Base-by-base conservation (phyloP, 2,797 vertebrate species). In the Acanthiza pusilla region DNA sequence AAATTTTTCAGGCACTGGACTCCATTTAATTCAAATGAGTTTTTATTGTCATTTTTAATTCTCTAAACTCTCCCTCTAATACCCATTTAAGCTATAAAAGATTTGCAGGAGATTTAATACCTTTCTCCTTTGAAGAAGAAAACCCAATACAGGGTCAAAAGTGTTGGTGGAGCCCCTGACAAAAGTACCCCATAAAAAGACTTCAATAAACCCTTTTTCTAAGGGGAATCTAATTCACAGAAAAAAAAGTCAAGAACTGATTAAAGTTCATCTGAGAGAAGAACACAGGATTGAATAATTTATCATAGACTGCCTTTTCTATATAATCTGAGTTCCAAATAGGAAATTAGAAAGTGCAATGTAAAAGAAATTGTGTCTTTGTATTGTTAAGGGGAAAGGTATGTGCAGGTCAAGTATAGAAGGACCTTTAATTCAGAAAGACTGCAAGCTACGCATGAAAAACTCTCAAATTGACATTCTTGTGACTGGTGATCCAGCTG, bases 391-490 rank as follows among this genome's bases (percentile, higher is more conserved):
- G 43, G 55, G 61, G 14, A 94, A 94, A 91, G 53, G 22, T 29
- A 83, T 70, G 75, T 25, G 7, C 5, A 50, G 82, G 86, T 94
- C 95, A 94, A 93, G 51, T 53, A 81, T 7, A 57, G 54, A 76
- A 93, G 19, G 45, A 92, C 51, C 48, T 90, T 90, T 80, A 88
- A 55, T 88, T 90, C 71, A 94, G 91, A 93, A 94, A 73, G 67
- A 62, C 77, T 87, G 67, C 62, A 95, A 81, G n/a, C 26, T 83
- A 53, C 48, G 12, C 55, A 89, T 85, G 71, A 94, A 85, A 92
- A 96, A 82, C 36, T 51, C 54, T 60, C 82, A 95, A 73, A 92
- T 74, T 96, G 93, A 83, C 45, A 87, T 78, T 96, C 63, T 65
- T 89, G 17, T 94, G 77, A 85, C 82, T 17, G 10, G 71, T 91